Evolutionary conservation across 1,140 invertebrate genomes (phyloP).

Genomic region (Oryzaephilus surinamensis): DNA sequence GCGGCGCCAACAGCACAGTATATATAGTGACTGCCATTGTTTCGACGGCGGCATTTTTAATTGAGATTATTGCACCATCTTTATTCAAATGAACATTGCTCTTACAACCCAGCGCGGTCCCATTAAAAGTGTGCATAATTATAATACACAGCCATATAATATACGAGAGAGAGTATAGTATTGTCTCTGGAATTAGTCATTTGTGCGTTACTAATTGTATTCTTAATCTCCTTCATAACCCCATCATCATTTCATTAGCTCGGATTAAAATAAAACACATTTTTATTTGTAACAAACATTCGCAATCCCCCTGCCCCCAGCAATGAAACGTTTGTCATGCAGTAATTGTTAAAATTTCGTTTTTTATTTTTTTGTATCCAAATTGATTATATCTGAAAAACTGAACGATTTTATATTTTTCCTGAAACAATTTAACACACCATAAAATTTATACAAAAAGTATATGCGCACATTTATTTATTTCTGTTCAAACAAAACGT

Average conservation of each 20-base stretch:
- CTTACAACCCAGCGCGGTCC: constrained; percentile 16
- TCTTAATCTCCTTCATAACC: constrained; percentile 27
- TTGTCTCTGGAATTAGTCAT: constrained; percentile 34
- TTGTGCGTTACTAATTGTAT: constrained; percentile 33
- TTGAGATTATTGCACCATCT: constrained; percentile 37
- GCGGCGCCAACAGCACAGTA: too few species aligned
- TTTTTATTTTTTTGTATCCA: too few species aligned
- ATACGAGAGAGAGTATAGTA: constrained; percentile 14
- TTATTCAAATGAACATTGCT: constrained; percentile 35
- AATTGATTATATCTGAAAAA: too few species aligned
- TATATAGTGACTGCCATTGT: constrained; percentile 32
- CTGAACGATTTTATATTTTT: too few species aligned
- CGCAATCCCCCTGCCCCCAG: neutral
- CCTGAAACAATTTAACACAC: too few species aligned
- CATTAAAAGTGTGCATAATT: constrained; percentile 38
- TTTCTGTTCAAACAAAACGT: too few species aligned
- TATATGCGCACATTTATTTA: too few species aligned
- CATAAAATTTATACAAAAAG: too few species aligned
- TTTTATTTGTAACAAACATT: too few species aligned
- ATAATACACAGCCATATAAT: constrained; percentile 21
- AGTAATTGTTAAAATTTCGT: too few species aligned
- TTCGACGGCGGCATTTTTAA: constrained; percentile 35
- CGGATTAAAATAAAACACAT: constrained; percentile 11
- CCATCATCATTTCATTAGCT: constrained; percentile 21
- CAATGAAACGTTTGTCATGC: neutral